These are phyloP conservation scores for Cheilosia grossa DNA, from an alignment of 2,888 invertebrate species.

Conservation along the genomic window DNA sequence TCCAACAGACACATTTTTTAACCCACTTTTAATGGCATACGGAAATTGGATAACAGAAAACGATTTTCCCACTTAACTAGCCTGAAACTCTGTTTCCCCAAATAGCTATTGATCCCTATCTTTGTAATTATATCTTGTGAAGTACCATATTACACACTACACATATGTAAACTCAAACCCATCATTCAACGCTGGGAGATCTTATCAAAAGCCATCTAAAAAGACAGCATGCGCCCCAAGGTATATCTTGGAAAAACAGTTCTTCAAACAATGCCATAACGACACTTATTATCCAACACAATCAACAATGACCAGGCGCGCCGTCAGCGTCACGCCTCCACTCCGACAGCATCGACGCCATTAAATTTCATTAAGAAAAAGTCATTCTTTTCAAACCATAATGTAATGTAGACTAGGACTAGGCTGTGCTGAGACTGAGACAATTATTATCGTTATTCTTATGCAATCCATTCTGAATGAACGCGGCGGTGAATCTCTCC, in stretches of 20 bases:
- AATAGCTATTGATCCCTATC: background rate
- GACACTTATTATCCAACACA: slow-evolving; percentile 11
- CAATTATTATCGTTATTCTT: slow-evolving; percentile 59
- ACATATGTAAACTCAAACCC: slow-evolving; percentile 12
- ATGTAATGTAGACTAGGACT: slow-evolving; percentile 19
- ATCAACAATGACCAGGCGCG: background rate
- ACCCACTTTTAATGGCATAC: no score
- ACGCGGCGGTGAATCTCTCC: slow-evolving; percentile 11
- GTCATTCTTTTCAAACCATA: slow-evolving; percentile 7
- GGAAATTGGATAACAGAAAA: no score
- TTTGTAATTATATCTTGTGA: background rate
- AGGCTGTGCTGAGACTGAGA: slow-evolving; percentile 6
- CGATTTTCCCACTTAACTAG: background rate
- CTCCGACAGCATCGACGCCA: slow-evolving; percentile 33
- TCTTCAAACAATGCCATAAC: slow-evolving; percentile 10
- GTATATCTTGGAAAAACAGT: background rate
- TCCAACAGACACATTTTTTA: no score
- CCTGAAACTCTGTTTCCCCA: background rate
- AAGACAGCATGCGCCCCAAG: slow-evolving; percentile 24
- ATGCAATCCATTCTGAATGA: slow-evolving; percentile 61
- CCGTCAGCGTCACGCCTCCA: slow-evolving; percentile 12
- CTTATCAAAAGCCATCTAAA: slow-evolving; percentile 22
- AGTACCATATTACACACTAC: no score
- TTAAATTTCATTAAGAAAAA: slow-evolving; percentile 40
- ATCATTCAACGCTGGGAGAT: slow-evolving; percentile 10